These are phyloP conservation scores for Rhyzopertha dominica DNA, from an alignment of 1,140 invertebrate species.

Conservation along the genomic window DNA sequence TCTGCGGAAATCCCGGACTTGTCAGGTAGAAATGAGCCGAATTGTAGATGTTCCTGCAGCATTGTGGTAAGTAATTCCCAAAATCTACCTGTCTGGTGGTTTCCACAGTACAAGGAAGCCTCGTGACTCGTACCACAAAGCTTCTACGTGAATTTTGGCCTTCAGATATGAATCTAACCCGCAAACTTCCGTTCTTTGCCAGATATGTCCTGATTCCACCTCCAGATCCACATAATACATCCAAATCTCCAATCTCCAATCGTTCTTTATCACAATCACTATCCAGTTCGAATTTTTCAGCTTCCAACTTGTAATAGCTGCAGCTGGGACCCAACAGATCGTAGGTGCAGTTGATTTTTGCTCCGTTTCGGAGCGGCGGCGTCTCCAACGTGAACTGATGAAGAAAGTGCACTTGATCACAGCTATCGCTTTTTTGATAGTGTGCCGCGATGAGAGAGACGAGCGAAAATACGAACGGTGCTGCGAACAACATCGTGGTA, in stretches of 20 bases:
- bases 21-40: constrained; percentile 48
- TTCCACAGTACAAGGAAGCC: constrained; percentile 41
- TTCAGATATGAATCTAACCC: constrained; percentile 29
- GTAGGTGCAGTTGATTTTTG: too few relatives aligned
- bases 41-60: constrained; percentile 47
- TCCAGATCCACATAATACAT: constrained; percentile 49
- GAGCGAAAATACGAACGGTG: too few relatives aligned
- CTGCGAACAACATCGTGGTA: too few relatives aligned
- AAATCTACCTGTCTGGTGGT: not conserved
- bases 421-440: too few relatives aligned
- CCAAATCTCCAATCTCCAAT: constrained; percentile 44
- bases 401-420: too few relatives aligned
- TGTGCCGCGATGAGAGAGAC: too few relatives aligned
- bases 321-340: too few relatives aligned
- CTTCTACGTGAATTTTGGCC: constrained; percentile 36
- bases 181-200: constrained; percentile 44
- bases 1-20: constrained; percentile 54
- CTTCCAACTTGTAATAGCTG: too few relatives aligned
- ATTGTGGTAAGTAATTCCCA: constrained; percentile 17
- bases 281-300: too few relatives aligned
- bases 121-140: constrained; percentile 51
- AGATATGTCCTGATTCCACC: constrained; percentile 47
- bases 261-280: constrained; percentile 51
- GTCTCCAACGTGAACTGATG: too few relatives aligned
- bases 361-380: too few relatives aligned